These are phyloP conservation scores for Protomyctophum bolini DNA, from an alignment of 2,113 vertebrate species.

Conservation along the genomic window DNA sequence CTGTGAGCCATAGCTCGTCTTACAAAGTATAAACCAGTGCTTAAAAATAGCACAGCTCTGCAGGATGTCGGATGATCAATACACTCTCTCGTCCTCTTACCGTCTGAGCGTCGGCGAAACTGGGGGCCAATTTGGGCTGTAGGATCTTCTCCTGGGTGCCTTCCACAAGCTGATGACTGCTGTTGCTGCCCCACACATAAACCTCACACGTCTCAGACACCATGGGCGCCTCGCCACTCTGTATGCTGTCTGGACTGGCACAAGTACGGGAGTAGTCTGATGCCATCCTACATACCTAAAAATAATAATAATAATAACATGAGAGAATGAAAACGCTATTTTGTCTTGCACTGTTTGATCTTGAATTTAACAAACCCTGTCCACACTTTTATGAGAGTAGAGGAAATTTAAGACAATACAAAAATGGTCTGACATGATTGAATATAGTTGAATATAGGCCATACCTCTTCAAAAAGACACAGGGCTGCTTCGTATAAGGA, in stretches of 20 bases:
- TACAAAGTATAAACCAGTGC: no score
- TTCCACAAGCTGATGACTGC: constrained; percentile 85
- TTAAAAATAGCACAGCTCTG: not conserved
- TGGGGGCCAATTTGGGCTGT: constrained; percentile 81
- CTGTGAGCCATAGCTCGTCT: no score
- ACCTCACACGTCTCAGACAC: constrained; percentile 97
- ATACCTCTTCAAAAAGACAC: constrained; percentile 95
- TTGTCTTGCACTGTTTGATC: not conserved
- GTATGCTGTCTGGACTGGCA: constrained; percentile 96
- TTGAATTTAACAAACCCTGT: no score
- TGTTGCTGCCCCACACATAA: constrained; percentile 87
- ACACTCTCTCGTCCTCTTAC: constrained; percentile 53
- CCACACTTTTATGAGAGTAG: no score
- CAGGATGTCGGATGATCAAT: not conserved
- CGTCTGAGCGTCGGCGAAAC: constrained; percentile 82
- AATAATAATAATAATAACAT: not conserved
- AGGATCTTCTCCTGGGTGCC: constrained; percentile 85
- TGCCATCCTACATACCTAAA: constrained; percentile 91
- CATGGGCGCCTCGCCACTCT: constrained; percentile 88
- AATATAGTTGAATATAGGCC: constrained; percentile 7
- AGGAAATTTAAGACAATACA: no score
- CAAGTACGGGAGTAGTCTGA: constrained; percentile 92
- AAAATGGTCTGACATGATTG: no score
- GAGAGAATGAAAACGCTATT: not conserved
- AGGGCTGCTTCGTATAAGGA: constrained; percentile 92